Base-by-base conservation (phyloP, 1,140 invertebrate genomes). In the Vanessa atalanta region DNA sequence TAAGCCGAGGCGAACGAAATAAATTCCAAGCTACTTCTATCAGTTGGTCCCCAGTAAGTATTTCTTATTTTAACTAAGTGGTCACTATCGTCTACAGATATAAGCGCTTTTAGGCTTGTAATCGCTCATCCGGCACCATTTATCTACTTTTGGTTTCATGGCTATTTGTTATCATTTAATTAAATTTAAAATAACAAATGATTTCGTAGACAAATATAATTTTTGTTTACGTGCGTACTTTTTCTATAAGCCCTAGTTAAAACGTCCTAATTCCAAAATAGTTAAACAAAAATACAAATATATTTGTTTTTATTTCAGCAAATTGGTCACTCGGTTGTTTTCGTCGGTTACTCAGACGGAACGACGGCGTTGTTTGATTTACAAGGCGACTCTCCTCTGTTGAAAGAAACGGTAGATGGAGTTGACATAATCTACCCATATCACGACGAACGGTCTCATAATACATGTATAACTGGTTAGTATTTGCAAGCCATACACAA, bases 311-410 rank as follows among this genome's bases (percentile, higher is more conserved):
- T 70, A 50, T 90, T 87, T 20, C 72, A 93, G 92, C 78, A 88
- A 83, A 88, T 86, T 79, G 89, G 84, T 3, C 90, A 93, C 73
- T 90, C 89, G n/a, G 85, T 92, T 23, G 91, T 96, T 48, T 92
- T 93, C 43, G 95, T 94, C 31, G 95, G 95, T 11, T 96, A 95
- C 83, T 92, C 94, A 0, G 95, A 95, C 85, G 96, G 96, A 7
- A 93, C 94, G 8, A 91, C 95, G 6, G 95, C 94, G 7, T 77
- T 95, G 3, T 96, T 94, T 91, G 87, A 95, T 85, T 73, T 96
- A 1, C 85, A 79, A 11, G 86, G 83, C 5, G 85, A 90, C n/a
- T 95, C 94, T 4, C 91, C 94, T 9, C 73, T 95, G 13, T 80
- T 95, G 16, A 80, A 77, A n/a, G 82, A 77, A 13, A 85, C 86